phyloP scores from a whole-genome alignment of 1,140 invertebrate genomes.

The Cylas formicarius region DNA sequence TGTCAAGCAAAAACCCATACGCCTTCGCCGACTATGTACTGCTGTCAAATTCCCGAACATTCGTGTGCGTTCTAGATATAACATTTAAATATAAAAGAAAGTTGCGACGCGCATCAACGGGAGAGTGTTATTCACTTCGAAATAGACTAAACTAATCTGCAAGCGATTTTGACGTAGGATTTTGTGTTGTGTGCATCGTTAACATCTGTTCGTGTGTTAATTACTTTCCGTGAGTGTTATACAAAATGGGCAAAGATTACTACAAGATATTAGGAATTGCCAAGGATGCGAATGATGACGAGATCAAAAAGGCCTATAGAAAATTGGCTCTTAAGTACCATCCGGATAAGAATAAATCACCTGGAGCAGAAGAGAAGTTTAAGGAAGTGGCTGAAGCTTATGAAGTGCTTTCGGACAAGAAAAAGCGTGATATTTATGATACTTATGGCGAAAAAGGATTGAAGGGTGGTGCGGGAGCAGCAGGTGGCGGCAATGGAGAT shows the following conservation, averaged over 20 bases:
- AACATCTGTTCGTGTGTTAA: constrained; percentile 3
- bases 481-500: constrained; percentile 41
- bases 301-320: constrained; percentile 96
- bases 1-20: too few species aligned
- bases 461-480: constrained; percentile 57
- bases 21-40: too few species aligned
- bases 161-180: constrained; percentile 8
- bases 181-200: constrained; percentile 3
- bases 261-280: constrained; percentile 89
- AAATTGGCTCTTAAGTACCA: constrained; percentile 98
- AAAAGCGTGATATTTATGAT: constrained; percentile 94
- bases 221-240: not conserved
- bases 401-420: constrained; percentile 93
- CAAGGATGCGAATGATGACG: constrained; percentile 85
- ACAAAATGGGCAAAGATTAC: constrained; percentile 96
- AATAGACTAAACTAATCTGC: constrained; percentile 4
- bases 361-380: constrained; percentile 94
- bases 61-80: constrained; percentile 25
- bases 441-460: constrained; percentile 94
- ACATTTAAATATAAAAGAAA: constrained; percentile 29
- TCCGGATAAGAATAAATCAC: constrained; percentile 96
- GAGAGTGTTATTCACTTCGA: constrained; percentile 17
- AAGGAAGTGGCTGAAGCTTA: constrained; percentile 98
- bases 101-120: constrained; percentile 13
- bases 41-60: constrained; percentile 30